Base-by-base conservation (phyloP, 1,140 invertebrate species). In the Lucilia sericata region DNA sequence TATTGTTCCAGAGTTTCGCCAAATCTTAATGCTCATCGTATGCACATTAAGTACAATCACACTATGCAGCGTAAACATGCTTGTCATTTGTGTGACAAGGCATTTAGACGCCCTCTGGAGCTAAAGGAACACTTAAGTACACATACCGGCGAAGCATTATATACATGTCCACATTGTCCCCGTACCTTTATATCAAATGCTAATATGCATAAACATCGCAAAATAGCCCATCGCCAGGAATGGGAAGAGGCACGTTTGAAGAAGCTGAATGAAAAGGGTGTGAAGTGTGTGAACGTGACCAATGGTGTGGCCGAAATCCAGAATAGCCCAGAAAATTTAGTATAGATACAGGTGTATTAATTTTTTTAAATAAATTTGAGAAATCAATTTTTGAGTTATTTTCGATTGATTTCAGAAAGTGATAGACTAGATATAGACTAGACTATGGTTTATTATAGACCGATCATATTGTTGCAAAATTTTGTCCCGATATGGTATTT, bases 161-260 rank as follows among this genome's bases (percentile, higher is more conserved):
- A 91, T n/a, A 87, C 87, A 5, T 91, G 90, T 60, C 87, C 86
- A 10, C 89, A 88, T 74, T 91, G 90, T n/a, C 74, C 86, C 3
- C 86, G 87, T 75, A 91, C 90, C 2, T 91, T 91, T 14, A 90
- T 88, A 49, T 90, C 87, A 7, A 87, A 88, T 36, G 88, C 89
- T 14, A 91, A 91, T 78, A 91, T 91, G 90, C 88, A 91, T 75
- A 87, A 88, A n/a, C 90, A 91, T 86, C 87, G 88, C 42, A 91
- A 91, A 85, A 90, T 90, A 82, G 87, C 87, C 85, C 90, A 91
- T 86, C 87, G 88, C 0, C 87, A 87, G 12, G 89, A 91, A 19
- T 84, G 81, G 47, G 80, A 82, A 82, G 84, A 82, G 34, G 21
- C 42, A 4, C 76, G 76, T 14, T 49, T 80, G 21, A 80, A 51